Evolutionary conservation across 2,888 invertebrate genomes (phyloP).

Genomic region (Ormyrus nitidulus): DNA sequence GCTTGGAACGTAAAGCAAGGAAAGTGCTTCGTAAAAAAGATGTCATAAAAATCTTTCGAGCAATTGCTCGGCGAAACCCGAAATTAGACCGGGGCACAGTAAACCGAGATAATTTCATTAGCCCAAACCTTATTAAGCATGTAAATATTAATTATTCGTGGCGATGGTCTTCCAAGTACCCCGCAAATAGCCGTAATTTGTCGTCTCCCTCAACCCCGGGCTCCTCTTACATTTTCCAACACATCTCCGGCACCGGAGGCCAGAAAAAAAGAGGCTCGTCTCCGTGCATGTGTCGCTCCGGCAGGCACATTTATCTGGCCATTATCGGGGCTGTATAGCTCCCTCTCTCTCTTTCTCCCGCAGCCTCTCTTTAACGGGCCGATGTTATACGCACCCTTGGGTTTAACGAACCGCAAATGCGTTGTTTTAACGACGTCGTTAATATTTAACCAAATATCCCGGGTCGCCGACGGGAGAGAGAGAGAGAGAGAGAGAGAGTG

Average conservation of each 20-base stretch:
- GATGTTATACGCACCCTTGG: conserved; percentile 61
- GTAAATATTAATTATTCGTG: conserved; percentile 41
- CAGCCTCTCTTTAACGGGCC: conserved; percentile 60
- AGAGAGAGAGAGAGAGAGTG: neutral
- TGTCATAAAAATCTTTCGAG: no score
- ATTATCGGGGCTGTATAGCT: conserved; percentile 56
- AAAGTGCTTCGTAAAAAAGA: no score
- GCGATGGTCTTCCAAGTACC: conserved; percentile 14
- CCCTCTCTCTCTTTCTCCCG: conserved; percentile 18
- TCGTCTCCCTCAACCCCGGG: conserved; percentile 20
- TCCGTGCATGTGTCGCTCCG: neutral
- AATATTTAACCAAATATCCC: conserved; percentile 74
- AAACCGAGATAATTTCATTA: conserved; percentile 8
- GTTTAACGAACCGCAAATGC: conserved; percentile 75
- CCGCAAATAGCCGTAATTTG: conserved; percentile 29
- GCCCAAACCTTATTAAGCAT: neutral
- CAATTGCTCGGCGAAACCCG: neutral
- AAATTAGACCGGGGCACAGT: neutral
- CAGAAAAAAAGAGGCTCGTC: neutral
- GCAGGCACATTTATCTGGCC: conserved; percentile 55
- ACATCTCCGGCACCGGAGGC: neutral
- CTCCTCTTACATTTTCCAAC: neutral
- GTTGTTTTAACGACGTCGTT: conserved; percentile 75
- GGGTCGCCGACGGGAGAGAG: conserved; percentile 9
- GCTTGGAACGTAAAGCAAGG: no score